Evolutionary conservation across 2,888 invertebrate genomes (phyloP).

Genomic region (Caenorhabditis panamensis): DNA sequence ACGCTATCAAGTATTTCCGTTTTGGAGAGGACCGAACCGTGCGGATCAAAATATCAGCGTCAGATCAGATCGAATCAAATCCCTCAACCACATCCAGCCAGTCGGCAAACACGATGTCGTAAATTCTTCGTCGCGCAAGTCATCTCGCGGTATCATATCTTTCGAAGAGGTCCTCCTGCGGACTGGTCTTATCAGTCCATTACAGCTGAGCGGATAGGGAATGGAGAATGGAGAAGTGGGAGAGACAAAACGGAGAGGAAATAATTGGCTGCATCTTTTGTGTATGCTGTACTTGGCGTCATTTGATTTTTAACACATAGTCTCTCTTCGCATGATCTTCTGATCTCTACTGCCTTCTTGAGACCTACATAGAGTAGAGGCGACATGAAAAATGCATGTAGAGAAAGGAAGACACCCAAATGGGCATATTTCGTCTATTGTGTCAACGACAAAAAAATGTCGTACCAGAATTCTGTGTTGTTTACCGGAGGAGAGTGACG

Average conservation of each 20-base stretch:
- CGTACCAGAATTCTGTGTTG: conserved; percentile 13
- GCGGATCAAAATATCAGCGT: conserved; percentile 40
- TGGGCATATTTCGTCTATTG: not conserved
- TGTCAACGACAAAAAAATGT: conserved; percentile 14
- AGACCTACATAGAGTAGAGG: not conserved
- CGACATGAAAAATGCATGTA: conserved; percentile 23
- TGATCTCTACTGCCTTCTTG: conserved; percentile 2
- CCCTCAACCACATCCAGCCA: not conserved
- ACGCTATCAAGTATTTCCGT: conserved; percentile 24
- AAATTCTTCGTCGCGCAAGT: conserved; percentile 10
- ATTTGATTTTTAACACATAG: conserved; percentile 21
- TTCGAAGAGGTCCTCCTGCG: not conserved
- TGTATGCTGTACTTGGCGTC: conserved; percentile 22
- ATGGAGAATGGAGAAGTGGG: not conserved
- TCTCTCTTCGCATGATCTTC: conserved; percentile 5
- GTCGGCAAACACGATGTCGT: not conserved
- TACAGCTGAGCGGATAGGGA: conserved; percentile 16
- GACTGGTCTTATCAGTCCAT: conserved; percentile 23
- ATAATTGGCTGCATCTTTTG: conserved; percentile 23
- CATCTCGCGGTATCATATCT: conserved; percentile 6
- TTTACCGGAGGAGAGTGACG: conserved; percentile 3
- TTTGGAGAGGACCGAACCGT: not conserved
- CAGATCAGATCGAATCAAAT: conserved; percentile 17
- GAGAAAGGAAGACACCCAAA: not conserved
- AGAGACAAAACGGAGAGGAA: conserved; percentile 1